Conservation (phyloP, 1,140 invertebrate genomes). For the Maniola jurtina region DNA sequence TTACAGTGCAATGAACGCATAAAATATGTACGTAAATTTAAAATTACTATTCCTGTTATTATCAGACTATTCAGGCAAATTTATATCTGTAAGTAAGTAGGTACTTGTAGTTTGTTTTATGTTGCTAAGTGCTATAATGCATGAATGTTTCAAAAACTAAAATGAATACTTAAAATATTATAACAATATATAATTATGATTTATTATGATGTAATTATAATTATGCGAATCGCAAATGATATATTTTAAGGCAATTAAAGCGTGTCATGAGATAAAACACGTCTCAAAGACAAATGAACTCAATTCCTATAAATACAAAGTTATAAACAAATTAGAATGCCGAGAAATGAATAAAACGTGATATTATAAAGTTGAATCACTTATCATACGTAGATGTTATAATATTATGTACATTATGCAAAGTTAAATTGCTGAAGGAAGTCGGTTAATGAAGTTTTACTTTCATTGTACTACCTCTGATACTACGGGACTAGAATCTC, state of each 20-base stretch:
- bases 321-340: background rate
- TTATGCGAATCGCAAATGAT: background rate
- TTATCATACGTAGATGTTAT: background rate
- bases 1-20: no score
- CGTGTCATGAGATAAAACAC: background rate
- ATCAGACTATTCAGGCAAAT: no score
- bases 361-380: conserved; percentile 2
- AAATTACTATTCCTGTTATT: no score
- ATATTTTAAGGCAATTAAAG: background rate
- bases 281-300: background rate
- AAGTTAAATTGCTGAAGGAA: background rate
- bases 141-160: no score
- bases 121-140: no score
- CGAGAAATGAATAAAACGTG: background rate
- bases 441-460: background rate
- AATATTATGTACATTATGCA: background rate
- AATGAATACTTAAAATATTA: no score
- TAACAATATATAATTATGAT: background rate
- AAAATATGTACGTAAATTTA: no score
- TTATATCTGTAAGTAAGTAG: no score
- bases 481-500: background rate
- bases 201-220: background rate
- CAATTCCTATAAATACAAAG: background rate
- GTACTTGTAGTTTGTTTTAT: no score
- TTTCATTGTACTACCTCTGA: background rate